Conservation (phyloP, 2,113 vertebrate species). For the Ceratotherium simum region DNA sequence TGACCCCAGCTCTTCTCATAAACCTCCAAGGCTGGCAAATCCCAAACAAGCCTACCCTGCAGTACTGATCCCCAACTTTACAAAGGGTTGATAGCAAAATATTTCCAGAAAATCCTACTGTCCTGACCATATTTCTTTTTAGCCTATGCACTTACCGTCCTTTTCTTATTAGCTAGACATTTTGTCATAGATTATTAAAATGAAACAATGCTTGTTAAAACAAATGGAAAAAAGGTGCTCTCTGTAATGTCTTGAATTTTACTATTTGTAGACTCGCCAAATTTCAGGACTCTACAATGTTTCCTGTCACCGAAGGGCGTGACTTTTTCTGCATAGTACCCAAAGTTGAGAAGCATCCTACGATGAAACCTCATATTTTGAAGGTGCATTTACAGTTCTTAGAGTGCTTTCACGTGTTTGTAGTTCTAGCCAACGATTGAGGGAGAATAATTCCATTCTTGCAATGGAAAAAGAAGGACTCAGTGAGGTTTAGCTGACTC, state of each 20-base stretch:
- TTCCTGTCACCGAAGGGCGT: conserved; percentile 48
- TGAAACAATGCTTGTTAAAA: conserved; percentile 73
- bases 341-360: not conserved
- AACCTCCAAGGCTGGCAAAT: not conserved
- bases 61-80: not conserved
- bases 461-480: not conserved
- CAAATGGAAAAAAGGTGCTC: conserved; percentile 72
- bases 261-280: conserved; percentile 52
- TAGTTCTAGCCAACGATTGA: not conserved
- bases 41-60: not conserved
- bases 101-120: not conserved
- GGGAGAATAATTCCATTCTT: not conserved
- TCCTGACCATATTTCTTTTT: not conserved
- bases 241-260: conserved; percentile 18
- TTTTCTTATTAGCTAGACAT: conserved; percentile 68
- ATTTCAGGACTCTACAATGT: conserved; percentile 39
- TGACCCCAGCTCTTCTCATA: not conserved
- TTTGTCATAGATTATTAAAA: conserved; percentile 70
- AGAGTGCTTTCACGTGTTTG: not conserved
- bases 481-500: not conserved
- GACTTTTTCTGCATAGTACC: conserved; percentile 24
- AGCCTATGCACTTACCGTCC: not conserved
- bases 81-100: not conserved
- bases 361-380: conserved; percentile 31
- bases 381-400: not conserved